Conservation (phyloP, 2,888 invertebrate genomes). For the Theristus sp. region DNA sequence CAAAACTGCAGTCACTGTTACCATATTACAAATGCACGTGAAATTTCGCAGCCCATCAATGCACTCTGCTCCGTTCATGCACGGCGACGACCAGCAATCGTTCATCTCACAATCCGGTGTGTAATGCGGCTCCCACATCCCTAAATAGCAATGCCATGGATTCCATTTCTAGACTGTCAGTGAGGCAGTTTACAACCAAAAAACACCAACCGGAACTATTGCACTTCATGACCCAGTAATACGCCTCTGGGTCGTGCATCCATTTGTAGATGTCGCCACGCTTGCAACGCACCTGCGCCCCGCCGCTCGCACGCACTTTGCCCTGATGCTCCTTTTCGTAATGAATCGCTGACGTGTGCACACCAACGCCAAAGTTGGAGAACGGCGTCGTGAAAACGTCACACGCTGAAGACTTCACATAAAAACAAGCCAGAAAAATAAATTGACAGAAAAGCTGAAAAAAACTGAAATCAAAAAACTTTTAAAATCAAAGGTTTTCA, state of each 20-base stretch:
- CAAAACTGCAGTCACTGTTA: no score
- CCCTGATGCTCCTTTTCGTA: neutral
- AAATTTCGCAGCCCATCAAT: neutral
- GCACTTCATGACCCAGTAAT: neutral
- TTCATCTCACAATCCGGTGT: neutral
- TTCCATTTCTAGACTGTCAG: no score
- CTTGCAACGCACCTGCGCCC: neutral
- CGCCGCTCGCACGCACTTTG: neutral
- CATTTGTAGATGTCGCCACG: neutral
- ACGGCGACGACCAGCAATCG: neutral
- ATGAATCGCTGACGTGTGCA: neutral
- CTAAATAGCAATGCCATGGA: no score
- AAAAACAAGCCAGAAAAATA: no score
- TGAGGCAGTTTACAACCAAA: no score
- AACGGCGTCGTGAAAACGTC: neutral
- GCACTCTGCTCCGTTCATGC: neutral
- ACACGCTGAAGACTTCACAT: neutral
- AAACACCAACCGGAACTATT: neutral
- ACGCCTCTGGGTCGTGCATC: neutral
- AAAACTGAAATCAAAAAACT: neutral
- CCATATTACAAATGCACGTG: neutral
- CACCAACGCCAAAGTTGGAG: neutral
- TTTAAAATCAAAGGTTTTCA: no score
- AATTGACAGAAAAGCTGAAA: no score
- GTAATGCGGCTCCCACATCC: neutral